Percentiles rank a stretch among this genome's conserved stretches.
These are phyloP conservation scores for Lasius fuliginosus DNA, from an alignment of 2,888 invertebrate species.

Conservation along the genomic window DNA sequence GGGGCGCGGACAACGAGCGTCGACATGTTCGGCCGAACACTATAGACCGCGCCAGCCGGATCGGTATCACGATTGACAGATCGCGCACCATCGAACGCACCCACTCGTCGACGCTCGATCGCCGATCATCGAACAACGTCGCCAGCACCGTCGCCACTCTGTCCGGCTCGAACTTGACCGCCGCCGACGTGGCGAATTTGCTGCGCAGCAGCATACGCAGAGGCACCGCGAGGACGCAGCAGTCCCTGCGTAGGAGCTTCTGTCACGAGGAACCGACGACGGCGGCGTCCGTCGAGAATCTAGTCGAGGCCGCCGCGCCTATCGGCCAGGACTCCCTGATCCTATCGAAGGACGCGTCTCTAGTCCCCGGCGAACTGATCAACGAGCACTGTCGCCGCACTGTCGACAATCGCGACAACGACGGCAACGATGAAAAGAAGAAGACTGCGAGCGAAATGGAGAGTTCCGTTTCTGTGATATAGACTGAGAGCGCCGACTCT, in stretches of 20 bases:
- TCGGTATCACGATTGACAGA: slow-evolving; percentile 75
- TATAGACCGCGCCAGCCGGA: slow-evolving; percentile 77
- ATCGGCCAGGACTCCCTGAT: slow-evolving; percentile 83
- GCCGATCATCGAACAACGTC: neutral
- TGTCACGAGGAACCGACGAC: slow-evolving; percentile 75
- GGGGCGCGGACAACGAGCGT: slow-evolving; percentile 29
- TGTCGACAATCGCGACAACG: slow-evolving; percentile 24
- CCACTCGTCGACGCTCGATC: slow-evolving; percentile 80
- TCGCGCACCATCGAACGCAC: slow-evolving; percentile 73
- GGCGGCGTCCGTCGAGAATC: slow-evolving; percentile 83
- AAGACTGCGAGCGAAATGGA: slow-evolving; percentile 85
- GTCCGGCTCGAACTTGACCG: slow-evolving; percentile 86
- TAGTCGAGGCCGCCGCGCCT: slow-evolving; percentile 85
- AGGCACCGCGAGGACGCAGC: slow-evolving; percentile 84
- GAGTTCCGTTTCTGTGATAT: slow-evolving; percentile 85
- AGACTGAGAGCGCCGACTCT: slow-evolving; percentile 68
- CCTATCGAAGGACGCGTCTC: slow-evolving; percentile 79
- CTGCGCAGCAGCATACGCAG: slow-evolving; percentile 88
- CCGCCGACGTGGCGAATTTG: slow-evolving; percentile 88
- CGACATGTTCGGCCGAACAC: slow-evolving; percentile 78
- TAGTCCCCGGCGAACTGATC: slow-evolving; percentile 77
- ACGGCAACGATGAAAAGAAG: slow-evolving; percentile 80
- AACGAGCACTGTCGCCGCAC: slow-evolving; percentile 72
- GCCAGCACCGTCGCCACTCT: slow-evolving; percentile 65
- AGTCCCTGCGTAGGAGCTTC: slow-evolving; percentile 80